Conservation (phyloP, 2,113 vertebrate genomes). For the Spilogale gracilis region DNA sequence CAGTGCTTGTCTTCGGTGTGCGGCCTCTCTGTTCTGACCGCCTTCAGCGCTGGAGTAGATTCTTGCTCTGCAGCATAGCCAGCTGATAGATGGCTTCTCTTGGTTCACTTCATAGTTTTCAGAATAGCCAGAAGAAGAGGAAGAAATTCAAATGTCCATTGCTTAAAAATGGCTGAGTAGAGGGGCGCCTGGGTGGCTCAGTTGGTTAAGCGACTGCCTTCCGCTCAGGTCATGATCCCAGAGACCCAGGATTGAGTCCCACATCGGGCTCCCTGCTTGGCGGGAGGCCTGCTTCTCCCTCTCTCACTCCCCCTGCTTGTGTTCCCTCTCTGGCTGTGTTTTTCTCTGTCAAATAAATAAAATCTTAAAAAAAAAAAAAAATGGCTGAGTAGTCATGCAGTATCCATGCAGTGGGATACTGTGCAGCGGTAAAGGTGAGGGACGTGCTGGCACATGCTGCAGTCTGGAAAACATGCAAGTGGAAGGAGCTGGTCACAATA, state of each 20-base stretch:
- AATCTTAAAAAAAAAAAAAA: too few species aligned
- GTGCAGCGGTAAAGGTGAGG: not conserved
- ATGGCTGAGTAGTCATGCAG: not conserved
- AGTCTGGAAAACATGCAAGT: not conserved
- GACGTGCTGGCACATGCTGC: not conserved
- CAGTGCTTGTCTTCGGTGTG: not conserved
- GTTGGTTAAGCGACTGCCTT: too few species aligned
- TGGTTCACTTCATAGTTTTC: not conserved
- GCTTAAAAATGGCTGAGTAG: not conserved
- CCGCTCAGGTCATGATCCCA: too few species aligned
- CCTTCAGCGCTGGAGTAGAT: not conserved
- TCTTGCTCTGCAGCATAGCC: not conserved
- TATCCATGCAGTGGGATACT: not conserved
- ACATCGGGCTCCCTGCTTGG: too few species aligned
- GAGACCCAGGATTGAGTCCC: too few species aligned
- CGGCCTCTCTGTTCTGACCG: not conserved
- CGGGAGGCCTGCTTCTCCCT: too few species aligned
- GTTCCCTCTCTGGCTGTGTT: too few species aligned
- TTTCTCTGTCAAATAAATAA: too few species aligned
- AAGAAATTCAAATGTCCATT: not conserved
- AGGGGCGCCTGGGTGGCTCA: too few species aligned
- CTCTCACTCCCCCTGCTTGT: too few species aligned
- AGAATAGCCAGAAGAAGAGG: not conserved
- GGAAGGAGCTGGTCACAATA: not conserved
- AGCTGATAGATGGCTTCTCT: not conserved